Evolutionary conservation across 2,888 invertebrate species (phyloP).

Genomic region (Clostera curtula): DNA sequence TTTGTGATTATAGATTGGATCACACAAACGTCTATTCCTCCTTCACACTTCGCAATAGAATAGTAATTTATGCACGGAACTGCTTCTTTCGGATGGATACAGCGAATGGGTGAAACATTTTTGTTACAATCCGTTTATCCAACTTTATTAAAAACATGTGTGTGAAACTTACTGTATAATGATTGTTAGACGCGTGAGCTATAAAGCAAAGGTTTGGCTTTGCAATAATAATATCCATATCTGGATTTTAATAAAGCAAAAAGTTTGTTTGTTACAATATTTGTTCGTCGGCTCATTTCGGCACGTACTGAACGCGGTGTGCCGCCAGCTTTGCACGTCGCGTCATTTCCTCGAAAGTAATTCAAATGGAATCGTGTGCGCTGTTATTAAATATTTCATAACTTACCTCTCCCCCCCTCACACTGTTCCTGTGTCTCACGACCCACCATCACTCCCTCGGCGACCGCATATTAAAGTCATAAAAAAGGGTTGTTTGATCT

Average conservation of each 20-base stretch:
- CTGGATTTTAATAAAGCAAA: slow-evolving; percentile 44
- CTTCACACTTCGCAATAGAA: too few species aligned
- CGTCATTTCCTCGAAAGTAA: slow-evolving; percentile 75
- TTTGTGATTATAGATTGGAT: too few species aligned
- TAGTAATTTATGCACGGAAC: too few species aligned
- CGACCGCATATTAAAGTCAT: slow-evolving; percentile 76
- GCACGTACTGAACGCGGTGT: slow-evolving; percentile 38
- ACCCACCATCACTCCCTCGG: slow-evolving; percentile 38
- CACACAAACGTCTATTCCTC: too few species aligned
- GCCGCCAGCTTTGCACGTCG: slow-evolving; percentile 55
- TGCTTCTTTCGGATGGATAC: too few species aligned
- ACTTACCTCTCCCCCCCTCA: slow-evolving; percentile 56
- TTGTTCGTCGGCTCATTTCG: slow-evolving; percentile 44
- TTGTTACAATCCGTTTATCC: too few species aligned
- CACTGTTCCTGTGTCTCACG: slow-evolving; percentile 32
- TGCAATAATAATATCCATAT: slow-evolving; percentile 20
- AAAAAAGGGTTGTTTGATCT: slow-evolving; percentile 77
- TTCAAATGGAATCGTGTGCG: slow-evolving; percentile 75
- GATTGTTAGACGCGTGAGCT: slow-evolving; percentile 1
- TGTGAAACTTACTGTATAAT: background rate
- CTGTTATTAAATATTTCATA: slow-evolving; percentile 76
- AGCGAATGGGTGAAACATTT: too few species aligned
- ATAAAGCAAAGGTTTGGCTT: slow-evolving; percentile 13
- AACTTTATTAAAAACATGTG: background rate
- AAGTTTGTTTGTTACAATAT: slow-evolving; percentile 48